phyloP scores from a whole-genome alignment of 2,888 invertebrate genomes.

The Rhingia campestris region DNA sequence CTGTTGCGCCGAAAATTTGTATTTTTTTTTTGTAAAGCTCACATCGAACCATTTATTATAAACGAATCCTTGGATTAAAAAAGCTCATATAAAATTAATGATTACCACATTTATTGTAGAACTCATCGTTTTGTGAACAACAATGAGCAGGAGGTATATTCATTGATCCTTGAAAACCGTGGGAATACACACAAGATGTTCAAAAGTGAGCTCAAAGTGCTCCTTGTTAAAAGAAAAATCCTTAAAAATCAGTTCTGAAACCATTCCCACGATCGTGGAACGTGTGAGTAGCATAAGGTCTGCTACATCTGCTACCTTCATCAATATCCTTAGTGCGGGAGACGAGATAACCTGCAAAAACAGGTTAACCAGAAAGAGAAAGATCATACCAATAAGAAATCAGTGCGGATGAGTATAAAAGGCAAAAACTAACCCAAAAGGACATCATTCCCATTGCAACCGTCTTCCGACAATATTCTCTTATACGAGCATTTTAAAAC shows the following conservation, averaged over 20 bases:
- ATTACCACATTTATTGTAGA: constrained; percentile 84
- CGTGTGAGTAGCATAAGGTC: constrained; percentile 25
- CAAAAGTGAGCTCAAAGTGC: constrained; percentile 63
- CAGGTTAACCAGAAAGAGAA: constrained; percentile 48
- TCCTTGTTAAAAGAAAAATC: constrained; percentile 41
- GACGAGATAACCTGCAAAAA: constrained; percentile 43
- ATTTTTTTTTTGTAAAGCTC: no score
- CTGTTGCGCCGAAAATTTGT: no score
- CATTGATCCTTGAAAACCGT: background rate
- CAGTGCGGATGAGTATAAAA: background rate
- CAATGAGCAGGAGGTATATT: no score
- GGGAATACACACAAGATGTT: constrained; percentile 62
- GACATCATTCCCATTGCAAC: constrained; percentile 77
- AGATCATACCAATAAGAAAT: constrained; percentile 39
- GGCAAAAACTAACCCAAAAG: constrained; percentile 15
- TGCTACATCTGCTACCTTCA: constrained; percentile 46
- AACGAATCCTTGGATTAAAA: no score
- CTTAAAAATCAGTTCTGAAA: constrained; percentile 23
- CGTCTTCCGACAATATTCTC: constrained; percentile 11
- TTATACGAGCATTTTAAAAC: background rate
- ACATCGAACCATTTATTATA: no score
- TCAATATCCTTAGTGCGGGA: constrained; percentile 21
- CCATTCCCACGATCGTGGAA: constrained; percentile 55
- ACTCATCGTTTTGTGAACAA: background rate
- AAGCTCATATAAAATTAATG: constrained; percentile 81